Conservation (phyloP, 2,113 vertebrate genomes). For the Herpetotheres cachinnans region DNA sequence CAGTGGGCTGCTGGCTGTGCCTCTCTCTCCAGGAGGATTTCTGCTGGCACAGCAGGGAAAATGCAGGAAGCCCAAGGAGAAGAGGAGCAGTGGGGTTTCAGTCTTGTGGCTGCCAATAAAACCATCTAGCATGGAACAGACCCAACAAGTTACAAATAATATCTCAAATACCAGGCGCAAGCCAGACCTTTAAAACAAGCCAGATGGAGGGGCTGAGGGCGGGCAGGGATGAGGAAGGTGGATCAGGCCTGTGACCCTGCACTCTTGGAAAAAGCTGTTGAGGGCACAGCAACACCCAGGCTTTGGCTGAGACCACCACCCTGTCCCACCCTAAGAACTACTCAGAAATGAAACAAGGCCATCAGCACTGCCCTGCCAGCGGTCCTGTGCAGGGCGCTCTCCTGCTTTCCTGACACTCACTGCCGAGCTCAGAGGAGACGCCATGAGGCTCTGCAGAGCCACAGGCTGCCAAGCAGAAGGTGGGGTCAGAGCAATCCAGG, state of each 20-base stretch:
- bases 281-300: not conserved
- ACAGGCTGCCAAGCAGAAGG: not conserved
- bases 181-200: conserved; percentile 2
- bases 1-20: not conserved
- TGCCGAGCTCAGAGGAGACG: not conserved
- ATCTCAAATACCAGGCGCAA: not conserved
- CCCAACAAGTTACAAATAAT: not conserved
- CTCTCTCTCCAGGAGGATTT: not conserved
- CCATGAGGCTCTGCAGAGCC: not conserved
- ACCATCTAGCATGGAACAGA: conserved; percentile 6
- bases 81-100: conserved; percentile 2
- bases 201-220: not conserved
- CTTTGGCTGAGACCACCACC: not conserved
- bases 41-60: not conserved
- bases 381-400: not conserved
- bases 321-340: not conserved
- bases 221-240: not conserved
- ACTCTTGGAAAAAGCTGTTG: not conserved
- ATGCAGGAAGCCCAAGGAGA: conserved; percentile 28
- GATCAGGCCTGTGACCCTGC: not conserved
- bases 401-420: fast-evolving
- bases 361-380: not conserved
- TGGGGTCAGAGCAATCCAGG: not conserved
- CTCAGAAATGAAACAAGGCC: not conserved
- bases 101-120: not conserved